phyloP scores from a whole-genome alignment of 2,797 vertebrate genomes.

The Protosalanx chinensis region DNA sequence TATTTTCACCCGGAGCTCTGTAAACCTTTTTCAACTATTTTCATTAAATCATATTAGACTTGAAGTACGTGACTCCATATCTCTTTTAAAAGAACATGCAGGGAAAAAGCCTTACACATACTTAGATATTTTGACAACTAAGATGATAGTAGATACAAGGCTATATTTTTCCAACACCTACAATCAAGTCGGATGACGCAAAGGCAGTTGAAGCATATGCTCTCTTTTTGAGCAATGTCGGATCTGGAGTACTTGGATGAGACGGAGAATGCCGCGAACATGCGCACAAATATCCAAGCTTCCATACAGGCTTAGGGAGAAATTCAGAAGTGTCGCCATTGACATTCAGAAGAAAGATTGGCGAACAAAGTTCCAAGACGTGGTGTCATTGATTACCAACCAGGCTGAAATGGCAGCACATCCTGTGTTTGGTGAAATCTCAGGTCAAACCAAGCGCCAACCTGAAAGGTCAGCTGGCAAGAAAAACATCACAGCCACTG shows the following conservation, averaged over 20 bases:
- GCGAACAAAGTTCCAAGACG: background rate
- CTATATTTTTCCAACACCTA: too few relatives aligned
- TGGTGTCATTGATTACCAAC: background rate
- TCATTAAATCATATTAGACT: too few relatives aligned
- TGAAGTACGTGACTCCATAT: too few relatives aligned
- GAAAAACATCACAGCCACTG: background rate
- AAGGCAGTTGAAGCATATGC: background rate
- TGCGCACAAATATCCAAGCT: background rate
- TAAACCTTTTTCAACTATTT: too few relatives aligned
- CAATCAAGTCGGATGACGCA: slow-evolving; percentile 7
- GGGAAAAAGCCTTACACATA: too few relatives aligned
- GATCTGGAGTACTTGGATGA: background rate
- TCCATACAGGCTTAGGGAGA: background rate
- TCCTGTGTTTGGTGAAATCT: slow-evolving; percentile 24
- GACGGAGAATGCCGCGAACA: slow-evolving; percentile 6
- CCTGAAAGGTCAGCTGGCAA: slow-evolving; percentile 2
- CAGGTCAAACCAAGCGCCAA: background rate
- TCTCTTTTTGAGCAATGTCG: background rate
- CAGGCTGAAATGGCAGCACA: slow-evolving; percentile 9
- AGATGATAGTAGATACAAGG: too few relatives aligned
- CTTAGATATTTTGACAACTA: too few relatives aligned
- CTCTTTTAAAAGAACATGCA: too few relatives aligned
- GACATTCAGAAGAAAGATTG: background rate
- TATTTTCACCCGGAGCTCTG: too few relatives aligned
- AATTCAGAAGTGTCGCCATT: background rate